A percentile compares a stretch with the other conserved stretches of the same genome.
These are phyloP conservation scores for Cirrhinus mrigala DNA, from an alignment of 2,797 vertebrate species.

Conservation along the genomic window DNA sequence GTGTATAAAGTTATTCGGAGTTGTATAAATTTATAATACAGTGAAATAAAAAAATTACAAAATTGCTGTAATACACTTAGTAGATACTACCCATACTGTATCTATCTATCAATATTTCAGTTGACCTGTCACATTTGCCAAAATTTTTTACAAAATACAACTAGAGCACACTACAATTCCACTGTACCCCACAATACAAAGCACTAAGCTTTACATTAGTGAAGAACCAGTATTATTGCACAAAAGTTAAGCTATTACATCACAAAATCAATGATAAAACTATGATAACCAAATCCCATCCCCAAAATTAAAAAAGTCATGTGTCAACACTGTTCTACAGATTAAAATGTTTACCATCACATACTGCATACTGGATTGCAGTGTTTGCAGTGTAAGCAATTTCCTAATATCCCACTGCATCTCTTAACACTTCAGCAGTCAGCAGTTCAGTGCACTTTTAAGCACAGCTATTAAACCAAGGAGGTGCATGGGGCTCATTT, in stretches of 20 bases:
- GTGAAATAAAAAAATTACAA: neutral
- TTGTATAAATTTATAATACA: neutral
- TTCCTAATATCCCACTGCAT: neutral
- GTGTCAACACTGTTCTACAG: neutral
- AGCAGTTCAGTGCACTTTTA: neutral
- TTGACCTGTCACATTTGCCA: no score
- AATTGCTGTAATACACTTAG: neutral
- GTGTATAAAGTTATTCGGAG: neutral
- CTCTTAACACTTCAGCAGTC: constrained; percentile 3
- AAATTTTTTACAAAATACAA: neutral
- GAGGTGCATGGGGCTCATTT: constrained; percentile 23
- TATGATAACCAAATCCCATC: neutral
- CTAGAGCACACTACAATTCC: neutral
- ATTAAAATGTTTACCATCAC: neutral
- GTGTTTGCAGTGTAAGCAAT: constrained; percentile 4
- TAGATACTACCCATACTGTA: neutral
- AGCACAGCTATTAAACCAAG: constrained; percentile 42
- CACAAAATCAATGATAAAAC: neutral
- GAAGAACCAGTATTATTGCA: neutral
- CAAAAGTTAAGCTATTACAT: neutral
- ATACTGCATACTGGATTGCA: neutral
- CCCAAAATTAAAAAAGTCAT: neutral
- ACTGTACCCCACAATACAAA: neutral
- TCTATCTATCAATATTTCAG: neutral
- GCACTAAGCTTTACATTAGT: neutral